Base-by-base conservation (phyloP, 1,140 invertebrate genomes). In the Drosophila repleta region DNA sequence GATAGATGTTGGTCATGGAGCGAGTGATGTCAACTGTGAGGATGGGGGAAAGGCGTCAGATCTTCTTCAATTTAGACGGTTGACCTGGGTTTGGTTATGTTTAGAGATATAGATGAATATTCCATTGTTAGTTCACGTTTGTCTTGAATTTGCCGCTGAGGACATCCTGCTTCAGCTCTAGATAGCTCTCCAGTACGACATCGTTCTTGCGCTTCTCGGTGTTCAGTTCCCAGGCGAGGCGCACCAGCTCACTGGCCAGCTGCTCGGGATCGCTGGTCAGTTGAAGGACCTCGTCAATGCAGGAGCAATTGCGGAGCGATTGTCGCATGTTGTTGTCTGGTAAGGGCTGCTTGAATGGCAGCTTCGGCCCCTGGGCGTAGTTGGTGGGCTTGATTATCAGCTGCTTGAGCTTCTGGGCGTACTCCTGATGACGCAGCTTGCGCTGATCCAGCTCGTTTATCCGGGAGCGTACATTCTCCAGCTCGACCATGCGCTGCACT, bases 381-480 rank as follows among this genome's bases (percentile, higher is more conserved):
- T 3, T 11, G n/a, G 3, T 4, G 1, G 66, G 43, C 8, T 78
- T 57, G 0, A 26, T 7, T 0, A 58, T 20, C 1, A 79, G 11
- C 0, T 48, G 15, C 7, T 69, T 43, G 0, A 79, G 21, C n/a
- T 63, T 45, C 2, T 6, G 6, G 5, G 37, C 57, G 11, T 60
- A 74, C 21, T 79, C 35, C 6, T 29, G 10, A 6, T 46, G 65
- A 0, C 76, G 56, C 3, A 46, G 3, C 18, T 45, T 43, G 0
- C 76, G 76, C 17, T 79, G 75, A 17, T 79, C 75, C 4, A 69
- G 15, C 4, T 79, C 75, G n/a, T 68, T 65, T 0, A 76, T 62
- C 10, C 20, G 48, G 0, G 69, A 72, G 0, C 21, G 67, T 7
- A 70, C 61, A 41, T 70, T 29, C 6, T 70, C 52, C 52, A 70